Evolutionary conservation across 2,888 invertebrate species (phyloP).

Genomic region (Agrotis puta): DNA sequence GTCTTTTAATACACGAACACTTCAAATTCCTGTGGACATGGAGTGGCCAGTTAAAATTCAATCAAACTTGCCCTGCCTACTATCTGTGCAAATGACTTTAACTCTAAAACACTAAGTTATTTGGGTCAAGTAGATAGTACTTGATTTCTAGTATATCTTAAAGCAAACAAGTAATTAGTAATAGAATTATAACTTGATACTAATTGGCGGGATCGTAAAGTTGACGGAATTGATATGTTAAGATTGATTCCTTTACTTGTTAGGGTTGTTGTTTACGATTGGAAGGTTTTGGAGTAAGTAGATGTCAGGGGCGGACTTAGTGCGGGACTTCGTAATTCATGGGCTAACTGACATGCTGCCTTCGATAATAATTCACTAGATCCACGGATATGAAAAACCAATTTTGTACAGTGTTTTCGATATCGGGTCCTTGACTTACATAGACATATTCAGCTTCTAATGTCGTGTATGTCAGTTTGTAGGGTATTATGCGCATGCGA

Average conservation of each 20-base stretch:
- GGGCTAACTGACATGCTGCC: no score
- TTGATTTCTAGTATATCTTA: slow-evolving; percentile 62
- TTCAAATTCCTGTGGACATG: slow-evolving; percentile 39
- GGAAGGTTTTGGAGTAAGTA: not conserved
- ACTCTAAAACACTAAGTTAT: slow-evolving; percentile 61
- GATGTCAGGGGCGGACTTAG: no score
- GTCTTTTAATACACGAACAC: slow-evolving; percentile 42
- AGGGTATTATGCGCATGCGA: not conserved
- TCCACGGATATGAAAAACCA: no score
- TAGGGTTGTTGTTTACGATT: slow-evolving; percentile 28
- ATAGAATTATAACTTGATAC: slow-evolving; percentile 70
- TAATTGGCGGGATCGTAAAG: slow-evolving; percentile 70
- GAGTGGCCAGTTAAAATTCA: slow-evolving; percentile 47
- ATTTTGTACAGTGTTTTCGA: no score
- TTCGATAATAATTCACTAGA: no score
- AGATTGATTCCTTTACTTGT: slow-evolving; percentile 40
- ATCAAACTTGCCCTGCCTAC: slow-evolving; percentile 59
- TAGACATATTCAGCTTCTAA: not conserved
- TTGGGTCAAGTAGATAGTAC: slow-evolving; percentile 70
- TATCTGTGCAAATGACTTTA: slow-evolving; percentile 59
- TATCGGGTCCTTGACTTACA: no score
- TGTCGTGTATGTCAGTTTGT: not conserved
- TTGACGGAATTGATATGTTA: slow-evolving; percentile 64
- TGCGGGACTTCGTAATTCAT: no score
- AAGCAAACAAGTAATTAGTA: slow-evolving; percentile 77